Conservation (phyloP, 2,888 invertebrate genomes). For the Smittia sp. region DNA sequence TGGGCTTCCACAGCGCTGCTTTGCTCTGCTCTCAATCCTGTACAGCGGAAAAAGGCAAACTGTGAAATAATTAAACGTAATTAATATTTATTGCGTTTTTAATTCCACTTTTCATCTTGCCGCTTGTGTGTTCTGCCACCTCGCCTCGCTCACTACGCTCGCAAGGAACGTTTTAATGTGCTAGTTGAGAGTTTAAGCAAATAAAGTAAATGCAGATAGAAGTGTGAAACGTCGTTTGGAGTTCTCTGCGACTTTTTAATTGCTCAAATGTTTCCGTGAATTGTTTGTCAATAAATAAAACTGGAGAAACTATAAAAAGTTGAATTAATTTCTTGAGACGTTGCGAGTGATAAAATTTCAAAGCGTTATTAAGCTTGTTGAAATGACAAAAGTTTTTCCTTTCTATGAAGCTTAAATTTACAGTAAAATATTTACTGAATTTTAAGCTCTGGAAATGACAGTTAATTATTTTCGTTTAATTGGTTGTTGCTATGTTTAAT, state of each 20-base stretch:
- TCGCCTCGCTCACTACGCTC: background rate
- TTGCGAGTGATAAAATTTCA: background rate
- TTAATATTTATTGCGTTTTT: conserved; percentile 41
- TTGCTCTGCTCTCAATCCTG: background rate
- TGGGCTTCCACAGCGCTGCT: background rate
- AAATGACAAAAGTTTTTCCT: background rate
- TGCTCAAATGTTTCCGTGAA: background rate
- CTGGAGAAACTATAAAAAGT: background rate
- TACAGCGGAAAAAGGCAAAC: conserved; percentile 10
- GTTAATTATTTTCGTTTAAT: background rate
- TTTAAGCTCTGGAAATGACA: background rate
- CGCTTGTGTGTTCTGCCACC: background rate
- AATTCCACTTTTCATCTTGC: conserved; percentile 25
- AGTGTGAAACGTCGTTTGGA: too few species aligned
- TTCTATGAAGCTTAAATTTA: too few species aligned
- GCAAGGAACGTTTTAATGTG: background rate
- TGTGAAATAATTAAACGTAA: conserved; percentile 40
- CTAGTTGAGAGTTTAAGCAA: background rate
- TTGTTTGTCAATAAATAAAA: background rate
- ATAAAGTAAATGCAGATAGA: too few species aligned
- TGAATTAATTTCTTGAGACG: background rate
- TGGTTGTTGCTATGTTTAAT: background rate
- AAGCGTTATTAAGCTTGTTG: background rate
- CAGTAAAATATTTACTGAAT: background rate
- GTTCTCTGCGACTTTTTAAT: too few species aligned